Base-by-base conservation (phyloP, 2,797 vertebrate species). In the Alectoris magna region DNA sequence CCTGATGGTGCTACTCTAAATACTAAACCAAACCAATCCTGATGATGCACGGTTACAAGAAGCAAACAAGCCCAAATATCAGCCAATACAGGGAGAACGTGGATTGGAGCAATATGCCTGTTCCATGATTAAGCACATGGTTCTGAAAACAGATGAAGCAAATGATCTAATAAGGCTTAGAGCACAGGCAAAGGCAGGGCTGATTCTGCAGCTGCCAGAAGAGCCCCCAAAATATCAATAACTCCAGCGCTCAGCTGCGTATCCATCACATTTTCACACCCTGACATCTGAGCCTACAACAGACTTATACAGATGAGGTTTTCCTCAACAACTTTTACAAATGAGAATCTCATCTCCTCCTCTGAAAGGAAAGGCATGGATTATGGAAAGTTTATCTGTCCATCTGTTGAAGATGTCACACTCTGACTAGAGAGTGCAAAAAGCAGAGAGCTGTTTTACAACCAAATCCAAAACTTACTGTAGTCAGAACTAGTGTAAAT, bases 151-250 rank as follows among this genome's bases (percentile, higher is more conserved):
- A 96, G 96, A 98, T 86, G 96, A 98, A 97, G 97, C 95, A 98
- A 97, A 92, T 68, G 95, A 94, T 96, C 97, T 98, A 98, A 98
- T 97, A 97, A 98, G 97, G 97, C 97, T 74, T 88, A 86, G 97
- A 96, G 97, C 41, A 72, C 67, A 38, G 10, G 46, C 34, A 73
- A 91, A 95, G 97, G 95, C 94, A 70, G 91, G 89, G 91, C 96
- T 90, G 96, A 95, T 96, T 97, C 96, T 96, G 14, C 34, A 97
- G 87, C 94, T 91, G 91, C 82, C 63, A 41, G 87, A 67, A n/a
- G 27, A 49, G 71, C 11, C 88, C 77, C 55, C 22, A 67, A 58
- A 80, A 22, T 15, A 75, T 8, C 55, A 13, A 34, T 22, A 83
- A 44, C 46, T 69, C 59, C 36, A 21, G 21, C 0, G 43, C 49